A percentile compares a stretch with the other conserved stretches of the same genome.
Evolutionary conservation across 1,140 invertebrate species (phyloP).

Genomic region (Heliothis subflexa): DNA sequence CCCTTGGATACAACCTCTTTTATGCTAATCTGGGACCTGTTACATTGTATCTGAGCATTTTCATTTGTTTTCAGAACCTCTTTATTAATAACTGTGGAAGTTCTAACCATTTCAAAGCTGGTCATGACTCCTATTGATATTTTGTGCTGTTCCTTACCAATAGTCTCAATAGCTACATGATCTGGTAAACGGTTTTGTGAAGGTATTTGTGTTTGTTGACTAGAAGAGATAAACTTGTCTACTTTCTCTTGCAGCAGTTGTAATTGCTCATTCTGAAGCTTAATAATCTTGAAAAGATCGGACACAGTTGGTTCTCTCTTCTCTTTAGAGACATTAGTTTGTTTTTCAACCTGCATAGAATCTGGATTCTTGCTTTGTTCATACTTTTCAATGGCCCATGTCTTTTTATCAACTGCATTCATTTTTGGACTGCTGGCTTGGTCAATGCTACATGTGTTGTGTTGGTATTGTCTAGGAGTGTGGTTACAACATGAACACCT

Average conservation of each 20-base stretch:
- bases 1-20: slow-evolving; percentile 72
- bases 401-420: slow-evolving; percentile 75
- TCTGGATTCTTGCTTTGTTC: slow-evolving; percentile 60
- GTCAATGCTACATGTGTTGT: slow-evolving; percentile 30
- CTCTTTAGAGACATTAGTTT: slow-evolving; percentile 65
- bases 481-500: slow-evolving; percentile 48
- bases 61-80: slow-evolving; percentile 73
- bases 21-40: slow-evolving; percentile 76
- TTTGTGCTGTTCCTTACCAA: slow-evolving; percentile 88
- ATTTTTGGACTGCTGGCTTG: slow-evolving; percentile 36
- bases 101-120: slow-evolving; percentile 89
- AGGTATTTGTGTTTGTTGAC: slow-evolving; percentile 60
- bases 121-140: slow-evolving; percentile 91
- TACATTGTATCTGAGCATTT: slow-evolving; percentile 76
- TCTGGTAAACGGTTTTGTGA: slow-evolving; percentile 64
- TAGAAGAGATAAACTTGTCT: slow-evolving; percentile 78
- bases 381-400: slow-evolving; percentile 73
- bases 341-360: slow-evolving; percentile 66
- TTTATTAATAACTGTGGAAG: slow-evolving; percentile 81
- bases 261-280: slow-evolving; percentile 87
- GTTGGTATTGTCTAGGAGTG: slow-evolving; percentile 32
- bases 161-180: slow-evolving; percentile 80
- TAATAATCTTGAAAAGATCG: slow-evolving; percentile 87
- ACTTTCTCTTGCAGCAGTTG: slow-evolving; percentile 86
- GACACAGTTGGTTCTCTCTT: slow-evolving; percentile 84